These are phyloP conservation scores for Coturnix japonica DNA, from an alignment of 2,113 vertebrate species.

Conservation along the genomic window DNA sequence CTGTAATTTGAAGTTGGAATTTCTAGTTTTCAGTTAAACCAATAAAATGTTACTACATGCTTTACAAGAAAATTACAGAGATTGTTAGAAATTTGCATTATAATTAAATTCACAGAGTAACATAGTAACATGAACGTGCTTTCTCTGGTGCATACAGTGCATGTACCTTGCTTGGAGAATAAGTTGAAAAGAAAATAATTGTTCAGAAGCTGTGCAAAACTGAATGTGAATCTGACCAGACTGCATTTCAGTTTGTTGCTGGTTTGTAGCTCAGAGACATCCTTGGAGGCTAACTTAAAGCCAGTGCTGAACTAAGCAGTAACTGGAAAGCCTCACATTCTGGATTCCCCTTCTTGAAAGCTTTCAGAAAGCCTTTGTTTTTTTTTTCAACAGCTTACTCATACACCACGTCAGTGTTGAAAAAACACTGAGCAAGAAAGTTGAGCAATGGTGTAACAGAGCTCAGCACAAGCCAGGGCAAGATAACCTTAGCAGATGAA, in stretches of 20 bases:
- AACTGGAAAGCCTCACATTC: background rate
- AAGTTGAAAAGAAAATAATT: constrained; percentile 51
- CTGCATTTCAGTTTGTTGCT: constrained; percentile 32
- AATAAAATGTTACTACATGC: background rate
- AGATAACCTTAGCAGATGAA: background rate
- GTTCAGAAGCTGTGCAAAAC: constrained; percentile 21
- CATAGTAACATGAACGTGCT: background rate
- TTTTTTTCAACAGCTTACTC: constrained; percentile 12
- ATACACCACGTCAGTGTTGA: background rate
- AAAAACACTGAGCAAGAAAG: background rate
- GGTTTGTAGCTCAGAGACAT: constrained; percentile 22
- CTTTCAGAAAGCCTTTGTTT: constrained; percentile 1
- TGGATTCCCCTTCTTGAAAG: background rate
- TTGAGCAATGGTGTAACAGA: background rate
- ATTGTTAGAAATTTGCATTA: background rate
- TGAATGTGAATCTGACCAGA: background rate
- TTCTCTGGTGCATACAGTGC: fast-evolving
- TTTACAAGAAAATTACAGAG: background rate
- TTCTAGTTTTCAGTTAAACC: background rate
- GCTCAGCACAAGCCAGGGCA: background rate
- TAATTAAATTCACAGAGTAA: background rate
- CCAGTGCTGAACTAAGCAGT: constrained; percentile 8
- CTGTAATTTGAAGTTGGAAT: background rate
- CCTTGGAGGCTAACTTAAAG: background rate
- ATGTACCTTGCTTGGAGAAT: background rate